These are phyloP conservation scores for Myxocyprinus asiaticus DNA, from an alignment of 2,113 vertebrate species.

Conservation along the genomic window DNA sequence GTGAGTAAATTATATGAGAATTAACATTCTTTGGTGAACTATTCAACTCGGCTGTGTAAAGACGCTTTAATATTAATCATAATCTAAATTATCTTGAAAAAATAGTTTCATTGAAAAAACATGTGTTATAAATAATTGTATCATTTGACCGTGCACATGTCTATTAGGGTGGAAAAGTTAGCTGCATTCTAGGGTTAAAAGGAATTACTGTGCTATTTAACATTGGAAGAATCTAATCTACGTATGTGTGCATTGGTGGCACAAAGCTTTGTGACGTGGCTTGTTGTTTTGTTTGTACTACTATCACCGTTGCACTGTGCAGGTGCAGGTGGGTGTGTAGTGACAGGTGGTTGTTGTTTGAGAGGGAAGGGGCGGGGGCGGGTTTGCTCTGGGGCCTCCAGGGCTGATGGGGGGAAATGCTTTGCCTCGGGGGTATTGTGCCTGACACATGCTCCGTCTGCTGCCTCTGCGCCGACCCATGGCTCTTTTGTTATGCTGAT, in stretches of 20 bases:
- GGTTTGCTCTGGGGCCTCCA: slow-evolving; percentile 9
- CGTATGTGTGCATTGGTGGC: background rate
- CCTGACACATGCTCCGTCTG: slow-evolving; percentile 66
- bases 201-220: no score
- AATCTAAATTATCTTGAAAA: no score
- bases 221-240: background rate
- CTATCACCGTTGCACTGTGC: slow-evolving; percentile 3
- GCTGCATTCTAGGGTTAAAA: no score
- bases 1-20: no score
- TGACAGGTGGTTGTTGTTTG: slow-evolving; percentile 41
- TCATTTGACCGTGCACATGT: no score
- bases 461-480: slow-evolving; percentile 57
- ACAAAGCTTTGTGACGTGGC: slow-evolving; percentile 9
- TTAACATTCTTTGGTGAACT: no score
- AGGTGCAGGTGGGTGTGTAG: slow-evolving; percentile 37
- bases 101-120: no score
- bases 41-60: no score
- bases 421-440: slow-evolving; percentile 59
- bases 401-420: slow-evolving; percentile 42
- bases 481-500: slow-evolving; percentile 86
- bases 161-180: no score
- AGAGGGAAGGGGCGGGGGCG: background rate
- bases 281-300: background rate
- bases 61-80: no score
- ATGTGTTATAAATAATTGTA: no score